Percentiles rank a stretch among this genome's conserved stretches.
Evolutionary conservation across 1,140 invertebrate species (phyloP).

Genomic region (Drosophila kanapiae): DNA sequence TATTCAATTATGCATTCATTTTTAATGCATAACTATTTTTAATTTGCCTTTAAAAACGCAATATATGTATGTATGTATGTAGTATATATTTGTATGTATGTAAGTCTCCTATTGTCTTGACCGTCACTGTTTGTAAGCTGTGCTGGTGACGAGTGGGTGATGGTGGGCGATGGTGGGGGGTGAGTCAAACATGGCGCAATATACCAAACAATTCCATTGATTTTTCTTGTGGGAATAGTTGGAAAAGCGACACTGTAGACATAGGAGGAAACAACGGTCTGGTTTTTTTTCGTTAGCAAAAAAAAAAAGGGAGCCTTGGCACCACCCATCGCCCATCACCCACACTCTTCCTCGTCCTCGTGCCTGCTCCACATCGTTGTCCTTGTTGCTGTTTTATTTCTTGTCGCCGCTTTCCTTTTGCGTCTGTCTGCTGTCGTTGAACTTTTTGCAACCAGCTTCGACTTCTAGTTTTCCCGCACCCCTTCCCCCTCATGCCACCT

Average conservation of each 20-base stretch:
- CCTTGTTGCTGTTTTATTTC: constrained; percentile 35
- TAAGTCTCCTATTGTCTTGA: constrained; percentile 1
- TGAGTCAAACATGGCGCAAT: constrained; percentile 55
- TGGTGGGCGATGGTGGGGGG: constrained; percentile 1
- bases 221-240: constrained; percentile 82
- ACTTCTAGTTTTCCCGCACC: constrained; percentile 30
- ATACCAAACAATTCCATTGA: constrained; percentile 82
- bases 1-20: too few relatives aligned
- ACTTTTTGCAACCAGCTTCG: constrained; percentile 73
- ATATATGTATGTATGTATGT: too few relatives aligned
- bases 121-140: not conserved
- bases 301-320: constrained; percentile 24
- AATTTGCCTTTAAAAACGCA: too few relatives aligned
- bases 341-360: not conserved
- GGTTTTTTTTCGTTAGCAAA: constrained; percentile 20
- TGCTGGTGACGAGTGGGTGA: not conserved
- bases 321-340: not conserved
- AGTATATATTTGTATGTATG: too few relatives aligned
- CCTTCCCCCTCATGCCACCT: not conserved
- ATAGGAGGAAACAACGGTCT: constrained; percentile 53
- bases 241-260: constrained; percentile 52
- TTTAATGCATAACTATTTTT: too few relatives aligned
- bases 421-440: constrained; percentile 66
- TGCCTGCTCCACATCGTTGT: constrained; percentile 14
- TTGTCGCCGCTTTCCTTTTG: constrained; percentile 38